Base-by-base conservation (phyloP, 2,113 vertebrate genomes). In the Brachypteracias leptosomus region DNA sequence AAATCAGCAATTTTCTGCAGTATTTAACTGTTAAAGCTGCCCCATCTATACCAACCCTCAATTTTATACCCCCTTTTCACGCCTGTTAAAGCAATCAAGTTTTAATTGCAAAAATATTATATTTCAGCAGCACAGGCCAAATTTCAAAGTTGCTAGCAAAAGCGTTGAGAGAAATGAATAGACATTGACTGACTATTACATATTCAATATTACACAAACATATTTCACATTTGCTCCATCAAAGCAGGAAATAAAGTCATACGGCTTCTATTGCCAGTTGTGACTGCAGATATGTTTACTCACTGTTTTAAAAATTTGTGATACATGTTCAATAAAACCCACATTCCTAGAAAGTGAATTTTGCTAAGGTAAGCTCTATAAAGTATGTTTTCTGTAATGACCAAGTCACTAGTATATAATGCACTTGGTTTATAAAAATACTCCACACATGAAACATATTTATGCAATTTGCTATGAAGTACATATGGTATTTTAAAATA, bases 281-380 rank as follows among this genome's bases (percentile, higher is more conserved):
- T 3, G 3, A 28, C 46, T 89, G 36, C 42, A 71, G 40, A 58
- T 42, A 31, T 5, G 6, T 29, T 22, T 17, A 86, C 7, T 44
- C 13, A 8, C 25, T 33, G 7, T 57, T 52, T 26, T 12, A 66
- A 74, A 88, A 80, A 26, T 17, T 19, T 22, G 44, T 16, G 10
- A 36, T 40, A n/a, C 1, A 10, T 0, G 0, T 62, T 46, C 51
- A 47, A 22, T 28, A 42, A 68, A 74, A 58, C 29, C 0, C 29
- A 76, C n/a, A 42, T 71, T 86, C 55, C 31, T n/a, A n/a, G 58
- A 38, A 51, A 47, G 40, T 38, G 36, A 44, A 33, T 42, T 87
- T 54, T 84, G 31, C 15, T 67, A 62, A 63, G 25, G 25, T 28
- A 28, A 78, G 24, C 22, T 40, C 75, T 57, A 25, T 26, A 29